A percentile compares a stretch with the other conserved stretches of the same genome.
These are phyloP conservation scores for Nephrotoma flavescens DNA, from an alignment of 2,888 invertebrate species.

Conservation along the genomic window DNA sequence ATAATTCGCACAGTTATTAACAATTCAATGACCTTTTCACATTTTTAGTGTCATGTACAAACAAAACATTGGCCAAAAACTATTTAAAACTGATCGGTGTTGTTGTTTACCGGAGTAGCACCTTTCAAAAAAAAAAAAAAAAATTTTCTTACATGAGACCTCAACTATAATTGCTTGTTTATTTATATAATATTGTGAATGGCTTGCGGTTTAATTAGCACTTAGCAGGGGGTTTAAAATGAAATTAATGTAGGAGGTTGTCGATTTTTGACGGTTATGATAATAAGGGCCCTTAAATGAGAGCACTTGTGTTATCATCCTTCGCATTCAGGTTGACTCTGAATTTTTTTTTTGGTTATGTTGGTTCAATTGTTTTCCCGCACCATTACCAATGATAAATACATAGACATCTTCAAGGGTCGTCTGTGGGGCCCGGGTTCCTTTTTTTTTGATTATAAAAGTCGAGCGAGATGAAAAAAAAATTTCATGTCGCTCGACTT, in stretches of 20 bases:
- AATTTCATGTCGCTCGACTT: too few species aligned
- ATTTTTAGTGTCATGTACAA: neutral
- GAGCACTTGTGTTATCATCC: too few species aligned
- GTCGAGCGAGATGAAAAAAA: too few species aligned
- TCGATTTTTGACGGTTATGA: neutral
- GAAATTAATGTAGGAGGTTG: neutral
- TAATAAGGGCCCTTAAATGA: neutral
- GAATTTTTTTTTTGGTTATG: too few species aligned
- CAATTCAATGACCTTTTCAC: neutral
- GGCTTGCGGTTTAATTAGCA: neutral
- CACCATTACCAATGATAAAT: too few species aligned
- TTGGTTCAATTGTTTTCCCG: too few species aligned
- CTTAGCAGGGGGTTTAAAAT: neutral
- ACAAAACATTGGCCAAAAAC: neutral
- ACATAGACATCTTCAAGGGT: too few species aligned
- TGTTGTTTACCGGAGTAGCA: neutral
- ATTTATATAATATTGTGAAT: neutral
- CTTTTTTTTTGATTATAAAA: too few species aligned
- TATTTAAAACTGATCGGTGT: neutral
- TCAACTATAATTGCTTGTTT: neutral
- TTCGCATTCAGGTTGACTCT: too few species aligned
- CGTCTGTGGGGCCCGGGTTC: too few species aligned
- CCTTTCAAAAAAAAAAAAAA: neutral
- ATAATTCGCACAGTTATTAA: neutral
- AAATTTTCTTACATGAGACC: neutral